Evolutionary conservation across 2,797 vertebrate species (phyloP).

Genomic region (Oceanodroma leucorhoa): DNA sequence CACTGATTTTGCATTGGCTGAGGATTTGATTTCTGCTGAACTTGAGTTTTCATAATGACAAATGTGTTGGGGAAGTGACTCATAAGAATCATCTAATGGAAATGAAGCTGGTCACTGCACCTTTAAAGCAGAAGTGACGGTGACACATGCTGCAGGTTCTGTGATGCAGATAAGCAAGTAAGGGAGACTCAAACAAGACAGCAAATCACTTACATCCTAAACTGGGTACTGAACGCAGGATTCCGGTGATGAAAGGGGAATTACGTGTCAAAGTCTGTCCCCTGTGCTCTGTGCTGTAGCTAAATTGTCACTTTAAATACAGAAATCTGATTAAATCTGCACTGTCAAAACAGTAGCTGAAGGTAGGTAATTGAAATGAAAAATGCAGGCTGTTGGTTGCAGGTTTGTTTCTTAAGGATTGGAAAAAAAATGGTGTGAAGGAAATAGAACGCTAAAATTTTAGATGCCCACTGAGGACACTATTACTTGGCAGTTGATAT

Average conservation of each 20-base stretch:
- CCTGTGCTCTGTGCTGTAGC: background rate
- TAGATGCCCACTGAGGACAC: background rate
- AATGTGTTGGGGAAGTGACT: background rate
- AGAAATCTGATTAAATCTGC: slow-evolving; percentile 8
- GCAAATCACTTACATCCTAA: background rate
- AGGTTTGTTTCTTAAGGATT: background rate
- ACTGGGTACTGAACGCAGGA: background rate
- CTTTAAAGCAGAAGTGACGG: background rate
- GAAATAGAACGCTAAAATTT: background rate
- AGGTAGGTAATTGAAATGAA: background rate
- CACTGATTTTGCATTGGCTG: background rate
- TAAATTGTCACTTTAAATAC: background rate
- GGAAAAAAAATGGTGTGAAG: background rate
- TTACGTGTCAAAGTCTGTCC: background rate
- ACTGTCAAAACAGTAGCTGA: background rate
- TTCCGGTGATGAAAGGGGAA: background rate
- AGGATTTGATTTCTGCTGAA: background rate
- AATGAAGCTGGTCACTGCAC: background rate
- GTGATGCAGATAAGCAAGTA: background rate
- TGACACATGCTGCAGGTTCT: background rate
- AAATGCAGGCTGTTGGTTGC: background rate
- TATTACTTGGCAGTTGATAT: background rate
- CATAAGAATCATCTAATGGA: background rate
- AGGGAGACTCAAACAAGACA: background rate
- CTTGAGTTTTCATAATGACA: background rate